These are phyloP conservation scores for Drosophila multiciliata DNA, from an alignment of 2,888 invertebrate genomes.

Conservation along the genomic window DNA sequence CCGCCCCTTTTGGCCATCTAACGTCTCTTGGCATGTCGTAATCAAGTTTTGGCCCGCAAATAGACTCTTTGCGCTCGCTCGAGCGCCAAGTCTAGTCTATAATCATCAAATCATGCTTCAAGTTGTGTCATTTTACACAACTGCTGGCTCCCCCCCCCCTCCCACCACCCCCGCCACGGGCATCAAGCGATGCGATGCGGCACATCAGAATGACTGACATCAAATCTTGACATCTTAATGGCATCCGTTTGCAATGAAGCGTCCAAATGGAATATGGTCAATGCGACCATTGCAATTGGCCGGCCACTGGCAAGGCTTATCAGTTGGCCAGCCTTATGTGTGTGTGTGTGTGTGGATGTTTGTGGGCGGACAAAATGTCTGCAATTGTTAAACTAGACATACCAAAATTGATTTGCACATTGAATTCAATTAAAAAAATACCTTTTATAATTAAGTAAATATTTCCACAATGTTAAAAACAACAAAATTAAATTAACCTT, in stretches of 20 bases:
- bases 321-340: neutral
- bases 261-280: conserved; percentile 14
- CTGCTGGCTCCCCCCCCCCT: neutral
- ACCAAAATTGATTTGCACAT: conserved; percentile 3
- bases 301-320: conserved; percentile 15
- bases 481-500: neutral
- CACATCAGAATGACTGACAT: conserved; percentile 68
- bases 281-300: neutral
- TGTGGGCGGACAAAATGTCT: neutral
- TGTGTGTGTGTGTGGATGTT: neutral
- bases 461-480: too few species aligned
- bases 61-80: conserved; percentile 73
- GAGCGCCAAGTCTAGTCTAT: conserved; percentile 79
- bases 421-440: neutral
- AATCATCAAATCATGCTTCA: conserved; percentile 74
- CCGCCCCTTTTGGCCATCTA: conserved; percentile 1
- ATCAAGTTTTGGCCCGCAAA: conserved; percentile 76
- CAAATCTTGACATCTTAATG: conserved; percentile 72
- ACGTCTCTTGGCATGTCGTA: conserved; percentile 41
- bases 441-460: neutral
- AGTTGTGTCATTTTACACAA: conserved; percentile 25
- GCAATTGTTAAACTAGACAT: neutral
- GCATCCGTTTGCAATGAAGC: conserved; percentile 45
- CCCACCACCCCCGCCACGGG: too few species aligned
- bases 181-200: conserved; percentile 26